Evolutionary conservation across 2,797 vertebrate species (phyloP).

Genomic region (Sus cebifrons): DNA sequence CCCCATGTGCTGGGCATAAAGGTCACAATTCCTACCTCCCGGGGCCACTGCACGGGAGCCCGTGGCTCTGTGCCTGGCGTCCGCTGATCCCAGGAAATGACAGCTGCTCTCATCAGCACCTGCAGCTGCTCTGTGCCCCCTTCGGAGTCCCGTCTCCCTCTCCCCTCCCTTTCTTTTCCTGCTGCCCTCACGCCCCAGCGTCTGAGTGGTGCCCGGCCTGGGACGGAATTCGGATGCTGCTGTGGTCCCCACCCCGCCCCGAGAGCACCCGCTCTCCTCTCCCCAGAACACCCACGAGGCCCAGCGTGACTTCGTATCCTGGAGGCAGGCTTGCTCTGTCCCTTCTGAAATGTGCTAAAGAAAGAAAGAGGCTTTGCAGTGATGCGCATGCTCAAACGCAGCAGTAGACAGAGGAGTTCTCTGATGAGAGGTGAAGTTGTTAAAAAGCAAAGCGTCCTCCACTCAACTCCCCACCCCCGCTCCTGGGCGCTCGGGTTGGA

Average conservation of each 20-base stretch:
- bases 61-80: neutral
- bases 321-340: neutral
- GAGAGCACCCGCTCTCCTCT: neutral
- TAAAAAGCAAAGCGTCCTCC: neutral
- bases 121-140: neutral
- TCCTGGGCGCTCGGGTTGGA: neutral
- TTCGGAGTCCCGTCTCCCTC: neutral
- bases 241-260: neutral
- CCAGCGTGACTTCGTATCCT: neutral
- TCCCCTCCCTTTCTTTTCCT: neutral
- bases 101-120: neutral
- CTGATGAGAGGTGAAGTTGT: neutral
- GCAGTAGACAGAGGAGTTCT: neutral
- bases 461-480: too few species aligned
- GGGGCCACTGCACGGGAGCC: neutral
- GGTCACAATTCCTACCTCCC: neutral
- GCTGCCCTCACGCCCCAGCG: neutral
- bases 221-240: neutral
- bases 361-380: neutral
- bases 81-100: neutral
- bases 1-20: neutral
- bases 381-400: neutral
- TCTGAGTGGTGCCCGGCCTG: neutral
- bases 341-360: constrained; percentile 32
- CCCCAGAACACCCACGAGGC: neutral